phyloP scores from a whole-genome alignment of 2,797 vertebrate species.

The Simalia tracyae region DNA sequence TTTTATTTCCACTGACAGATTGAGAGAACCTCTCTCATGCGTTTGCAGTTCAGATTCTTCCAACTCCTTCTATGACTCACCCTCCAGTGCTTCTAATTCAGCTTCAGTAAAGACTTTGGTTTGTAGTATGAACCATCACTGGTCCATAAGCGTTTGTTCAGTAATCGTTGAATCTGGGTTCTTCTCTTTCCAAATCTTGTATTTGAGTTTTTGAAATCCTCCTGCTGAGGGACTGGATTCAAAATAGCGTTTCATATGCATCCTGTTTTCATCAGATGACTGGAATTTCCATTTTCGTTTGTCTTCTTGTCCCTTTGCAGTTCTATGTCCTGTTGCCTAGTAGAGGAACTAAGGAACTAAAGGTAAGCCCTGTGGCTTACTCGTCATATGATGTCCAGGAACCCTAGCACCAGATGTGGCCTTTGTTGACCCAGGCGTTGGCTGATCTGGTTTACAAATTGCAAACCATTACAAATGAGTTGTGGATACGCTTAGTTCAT shows the following conservation, averaged over 20 bases:
- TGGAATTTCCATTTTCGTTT: neutral
- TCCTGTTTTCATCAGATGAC: neutral
- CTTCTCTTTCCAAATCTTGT: neutral
- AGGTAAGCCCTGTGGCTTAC: too few species aligned
- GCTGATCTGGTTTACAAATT: too few species aligned
- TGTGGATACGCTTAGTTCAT: neutral
- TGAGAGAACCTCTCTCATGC: neutral
- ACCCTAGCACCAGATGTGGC: neutral
- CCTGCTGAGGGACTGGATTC: too few species aligned
- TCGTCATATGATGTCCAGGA: neutral
- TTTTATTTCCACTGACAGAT: neutral
- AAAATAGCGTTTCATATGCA: neutral
- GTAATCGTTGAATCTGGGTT: neutral
- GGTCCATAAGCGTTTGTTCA: neutral
- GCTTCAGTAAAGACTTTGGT: neutral
- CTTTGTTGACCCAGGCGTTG: neutral
- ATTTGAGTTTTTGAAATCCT: neutral
- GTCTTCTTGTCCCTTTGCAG: neutral
- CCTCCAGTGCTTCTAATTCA: neutral
- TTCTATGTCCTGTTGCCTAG: neutral
- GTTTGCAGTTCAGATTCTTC: neutral
- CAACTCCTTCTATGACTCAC: neutral
- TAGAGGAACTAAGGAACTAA: neutral
- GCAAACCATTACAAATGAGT: too few species aligned
- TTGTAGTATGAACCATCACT: neutral